A percentile compares a stretch with the other conserved stretches of the same genome.
Conservation (phyloP, 2,113 vertebrate species). For the Mormyrus lacerda region DNA sequence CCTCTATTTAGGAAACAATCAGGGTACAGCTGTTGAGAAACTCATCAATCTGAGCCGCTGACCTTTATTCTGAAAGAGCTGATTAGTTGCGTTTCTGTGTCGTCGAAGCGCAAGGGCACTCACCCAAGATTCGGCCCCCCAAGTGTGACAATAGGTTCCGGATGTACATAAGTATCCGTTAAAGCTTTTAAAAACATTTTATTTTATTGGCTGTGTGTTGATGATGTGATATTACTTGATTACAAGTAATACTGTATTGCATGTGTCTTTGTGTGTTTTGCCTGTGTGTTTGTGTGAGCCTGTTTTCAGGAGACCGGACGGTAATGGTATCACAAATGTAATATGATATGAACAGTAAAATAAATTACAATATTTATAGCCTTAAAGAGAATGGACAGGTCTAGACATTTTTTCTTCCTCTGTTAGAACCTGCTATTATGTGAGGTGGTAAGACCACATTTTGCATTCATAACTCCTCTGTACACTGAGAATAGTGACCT, state of each 20-base stretch:
- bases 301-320: constrained; percentile 48
- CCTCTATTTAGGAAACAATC: background rate
- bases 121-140: background rate
- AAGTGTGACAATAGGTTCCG: background rate
- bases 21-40: background rate
- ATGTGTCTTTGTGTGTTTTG: constrained; percentile 42
- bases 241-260: constrained; percentile 25
- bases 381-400: constrained; percentile 15
- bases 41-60: background rate
- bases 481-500: constrained; percentile 44
- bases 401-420: constrained; percentile 31
- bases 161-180: constrained; percentile 19
- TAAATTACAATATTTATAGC: constrained; percentile 26
- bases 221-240: constrained; percentile 33
- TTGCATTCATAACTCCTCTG: constrained; percentile 33
- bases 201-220: constrained; percentile 18
- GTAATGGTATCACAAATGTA: constrained; percentile 36
- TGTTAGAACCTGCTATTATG: constrained; percentile 35
- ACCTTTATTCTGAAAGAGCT: background rate
- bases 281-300: constrained; percentile 27
- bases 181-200: constrained; percentile 11
- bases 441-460: constrained; percentile 28
- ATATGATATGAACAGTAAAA: constrained; percentile 21
- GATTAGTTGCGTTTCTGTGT: background rate
- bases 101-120: background rate